Conservation (phyloP, 2,113 vertebrate genomes). For the Machaerirhynchus nigripectus region DNA sequence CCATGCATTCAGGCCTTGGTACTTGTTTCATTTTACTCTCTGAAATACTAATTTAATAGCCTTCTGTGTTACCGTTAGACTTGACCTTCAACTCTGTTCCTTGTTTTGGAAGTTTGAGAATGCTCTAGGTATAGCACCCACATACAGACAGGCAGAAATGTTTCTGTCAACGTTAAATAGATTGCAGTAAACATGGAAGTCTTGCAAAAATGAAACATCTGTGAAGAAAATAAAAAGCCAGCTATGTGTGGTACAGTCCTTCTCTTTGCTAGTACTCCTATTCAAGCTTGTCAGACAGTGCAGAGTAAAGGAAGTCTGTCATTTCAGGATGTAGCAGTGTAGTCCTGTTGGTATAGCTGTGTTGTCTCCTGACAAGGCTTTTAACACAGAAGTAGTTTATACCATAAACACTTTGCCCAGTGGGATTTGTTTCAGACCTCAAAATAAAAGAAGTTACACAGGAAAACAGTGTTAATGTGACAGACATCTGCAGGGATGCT, state of each 20-base stretch:
- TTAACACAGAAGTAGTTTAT: neutral
- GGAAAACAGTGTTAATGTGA: neutral
- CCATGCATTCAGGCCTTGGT: neutral
- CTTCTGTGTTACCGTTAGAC: neutral
- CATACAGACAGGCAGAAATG: neutral
- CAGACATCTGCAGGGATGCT: neutral
- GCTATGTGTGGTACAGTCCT: neutral
- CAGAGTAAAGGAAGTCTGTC: neutral
- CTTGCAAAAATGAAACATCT: neutral
- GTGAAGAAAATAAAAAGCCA: neutral
- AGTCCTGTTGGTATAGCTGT: neutral
- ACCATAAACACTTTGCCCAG: neutral
- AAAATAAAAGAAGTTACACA: neutral
- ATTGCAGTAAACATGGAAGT: neutral
- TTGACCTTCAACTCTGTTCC: neutral
- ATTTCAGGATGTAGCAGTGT: neutral
- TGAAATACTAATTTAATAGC: neutral
- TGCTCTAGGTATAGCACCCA: neutral
- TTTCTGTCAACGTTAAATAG: neutral
- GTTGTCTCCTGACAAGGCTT: neutral
- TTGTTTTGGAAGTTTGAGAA: neutral
- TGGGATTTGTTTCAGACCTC: neutral
- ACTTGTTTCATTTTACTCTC: neutral
- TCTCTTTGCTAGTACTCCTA: neutral
- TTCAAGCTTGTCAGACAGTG: rapidly evolving